Evolutionary conservation across 2,113 vertebrate genomes (phyloP).

Genomic region (Paedocypris sp.): DNA sequence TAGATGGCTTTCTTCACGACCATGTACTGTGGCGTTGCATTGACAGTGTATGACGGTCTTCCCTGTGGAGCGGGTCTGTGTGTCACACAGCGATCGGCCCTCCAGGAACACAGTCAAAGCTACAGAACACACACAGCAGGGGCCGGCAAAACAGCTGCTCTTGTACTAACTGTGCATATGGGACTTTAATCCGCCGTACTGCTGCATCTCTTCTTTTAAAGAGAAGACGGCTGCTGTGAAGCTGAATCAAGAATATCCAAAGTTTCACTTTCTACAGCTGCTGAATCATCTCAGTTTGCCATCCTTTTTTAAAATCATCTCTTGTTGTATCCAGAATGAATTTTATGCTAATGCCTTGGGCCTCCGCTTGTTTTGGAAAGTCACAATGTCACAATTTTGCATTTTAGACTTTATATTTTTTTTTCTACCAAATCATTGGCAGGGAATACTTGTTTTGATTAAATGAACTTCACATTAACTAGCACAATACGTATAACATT

Average conservation of each 20-base stretch:
- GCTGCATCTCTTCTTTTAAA: not conserved
- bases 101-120: not conserved
- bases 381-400: too few relatives aligned
- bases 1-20: not conserved
- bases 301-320: not conserved
- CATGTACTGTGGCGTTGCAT: not conserved
- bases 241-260: not conserved
- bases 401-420: too few relatives aligned
- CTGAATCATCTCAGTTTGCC: not conserved
- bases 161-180: not conserved
- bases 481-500: too few relatives aligned
- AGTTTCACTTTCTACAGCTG: not conserved
- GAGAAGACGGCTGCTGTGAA: not conserved
- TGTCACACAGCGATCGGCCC: not conserved
- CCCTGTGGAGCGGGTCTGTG: not conserved
- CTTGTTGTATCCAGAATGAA: too few relatives aligned
- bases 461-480: too few relatives aligned
- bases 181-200: not conserved
- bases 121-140: slow-evolving; percentile 1
- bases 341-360: too few relatives aligned
- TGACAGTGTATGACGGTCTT: not conserved
- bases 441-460: too few relatives aligned
- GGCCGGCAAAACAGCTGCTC: slow-evolving; percentile 3
- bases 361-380: too few relatives aligned
- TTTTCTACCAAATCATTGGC: too few relatives aligned